Evolutionary conservation across 2,113 vertebrate genomes (phyloP).

Genomic region (Lepus americanus): DNA sequence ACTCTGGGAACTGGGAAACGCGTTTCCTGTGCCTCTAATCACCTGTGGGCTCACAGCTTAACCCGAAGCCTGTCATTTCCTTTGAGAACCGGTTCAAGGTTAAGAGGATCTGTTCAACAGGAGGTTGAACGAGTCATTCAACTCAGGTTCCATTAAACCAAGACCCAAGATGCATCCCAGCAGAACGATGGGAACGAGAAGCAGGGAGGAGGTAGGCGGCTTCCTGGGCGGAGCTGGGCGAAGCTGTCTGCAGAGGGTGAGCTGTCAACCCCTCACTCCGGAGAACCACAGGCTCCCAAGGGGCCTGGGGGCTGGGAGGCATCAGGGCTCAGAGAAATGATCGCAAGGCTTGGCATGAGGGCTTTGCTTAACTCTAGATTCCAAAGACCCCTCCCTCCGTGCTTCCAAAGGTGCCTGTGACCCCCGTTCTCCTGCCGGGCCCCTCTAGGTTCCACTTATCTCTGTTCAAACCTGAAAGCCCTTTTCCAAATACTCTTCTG

Average conservation of each 20-base stretch:
- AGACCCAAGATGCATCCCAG: background rate
- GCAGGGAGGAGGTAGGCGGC: background rate
- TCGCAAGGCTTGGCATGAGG: background rate
- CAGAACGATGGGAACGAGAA: background rate
- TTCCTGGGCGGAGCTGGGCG: background rate
- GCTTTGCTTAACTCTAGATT: background rate
- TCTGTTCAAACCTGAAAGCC: background rate
- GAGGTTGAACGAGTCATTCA: background rate
- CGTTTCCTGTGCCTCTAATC: background rate
- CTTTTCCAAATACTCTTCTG: background rate
- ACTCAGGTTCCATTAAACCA: conserved; percentile 9
- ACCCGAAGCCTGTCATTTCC: conserved; percentile 31
- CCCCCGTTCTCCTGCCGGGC: background rate
- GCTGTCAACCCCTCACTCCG: background rate
- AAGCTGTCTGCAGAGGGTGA: background rate
- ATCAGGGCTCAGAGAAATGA: background rate
- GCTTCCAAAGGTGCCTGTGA: background rate
- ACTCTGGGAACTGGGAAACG: background rate
- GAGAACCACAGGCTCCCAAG: background rate
- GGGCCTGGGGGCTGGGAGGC: background rate
- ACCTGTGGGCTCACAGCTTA: background rate
- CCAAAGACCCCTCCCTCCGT: background rate
- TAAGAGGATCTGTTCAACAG: conserved; percentile 33
- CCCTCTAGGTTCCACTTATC: background rate
- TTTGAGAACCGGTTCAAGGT: conserved; percentile 43